Conservation (phyloP, 2,888 invertebrate genomes). For the Hyppa rectilinea region DNA sequence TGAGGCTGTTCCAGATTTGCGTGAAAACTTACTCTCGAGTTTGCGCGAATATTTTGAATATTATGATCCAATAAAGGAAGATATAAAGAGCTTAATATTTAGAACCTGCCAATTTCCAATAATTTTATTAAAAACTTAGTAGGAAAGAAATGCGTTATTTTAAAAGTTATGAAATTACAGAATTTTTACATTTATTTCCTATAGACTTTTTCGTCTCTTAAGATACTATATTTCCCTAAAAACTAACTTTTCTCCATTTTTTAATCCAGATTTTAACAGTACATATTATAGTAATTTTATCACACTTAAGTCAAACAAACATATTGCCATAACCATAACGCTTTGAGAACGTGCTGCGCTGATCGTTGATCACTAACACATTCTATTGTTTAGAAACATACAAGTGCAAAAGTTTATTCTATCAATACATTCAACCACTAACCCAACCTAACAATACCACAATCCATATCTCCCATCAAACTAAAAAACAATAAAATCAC, state of each 20-base stretch:
- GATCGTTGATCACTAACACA: neutral
- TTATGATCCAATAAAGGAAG: slow-evolving; percentile 27
- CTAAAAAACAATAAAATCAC: slow-evolving; percentile 17
- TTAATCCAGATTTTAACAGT: neutral
- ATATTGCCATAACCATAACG: neutral
- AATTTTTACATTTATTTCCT: neutral
- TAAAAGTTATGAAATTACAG: neutral
- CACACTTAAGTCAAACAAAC: neutral
- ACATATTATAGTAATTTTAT: neutral
- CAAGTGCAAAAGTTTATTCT: neutral
- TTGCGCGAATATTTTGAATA: slow-evolving; percentile 34
- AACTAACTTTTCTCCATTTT: neutral
- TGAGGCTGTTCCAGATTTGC: slow-evolving; percentile 22
- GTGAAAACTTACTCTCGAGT: slow-evolving; percentile 21
- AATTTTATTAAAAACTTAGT: neutral
- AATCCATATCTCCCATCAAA: neutral
- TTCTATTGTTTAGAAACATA: neutral
- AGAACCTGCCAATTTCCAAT: slow-evolving; percentile 3
- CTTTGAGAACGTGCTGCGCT: neutral
- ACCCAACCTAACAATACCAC: slow-evolving; percentile 8
- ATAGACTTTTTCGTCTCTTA: too few species aligned
- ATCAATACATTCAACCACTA: slow-evolving; percentile 1
- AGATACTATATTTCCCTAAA: neutral
- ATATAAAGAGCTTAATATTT: slow-evolving; percentile 1
- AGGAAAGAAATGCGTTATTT: neutral